Conservation (phyloP, 2,888 invertebrate genomes). For the Rosalia funebris region DNA sequence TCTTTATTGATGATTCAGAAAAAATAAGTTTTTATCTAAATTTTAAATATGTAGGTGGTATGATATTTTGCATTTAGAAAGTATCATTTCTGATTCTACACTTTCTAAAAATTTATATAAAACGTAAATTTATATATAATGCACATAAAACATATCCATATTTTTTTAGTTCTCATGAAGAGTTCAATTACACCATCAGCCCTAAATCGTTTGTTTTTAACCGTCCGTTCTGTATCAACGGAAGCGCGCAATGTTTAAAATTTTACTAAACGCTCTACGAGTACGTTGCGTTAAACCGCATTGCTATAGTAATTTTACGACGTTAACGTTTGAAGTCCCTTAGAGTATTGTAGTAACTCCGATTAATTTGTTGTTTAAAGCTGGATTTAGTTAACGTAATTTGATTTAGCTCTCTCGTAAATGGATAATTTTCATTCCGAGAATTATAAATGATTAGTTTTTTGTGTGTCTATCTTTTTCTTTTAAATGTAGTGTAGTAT, state of each 20-base stretch:
- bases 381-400: neutral
- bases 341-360: neutral
- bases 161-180: no score
- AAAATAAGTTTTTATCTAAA: no score
- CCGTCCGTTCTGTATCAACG: no score
- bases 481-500: no score
- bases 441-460: neutral
- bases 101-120: neutral
- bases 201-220: no score
- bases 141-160: no score
- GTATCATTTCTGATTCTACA: neutral
- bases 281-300: neutral
- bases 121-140: neutral
- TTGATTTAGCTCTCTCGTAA: neutral
- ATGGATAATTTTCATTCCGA: neutral
- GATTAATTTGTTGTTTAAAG: neutral
- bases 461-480: no score
- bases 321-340: neutral
- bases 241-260: no score
- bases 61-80: neutral
- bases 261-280: no score
- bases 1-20: no score
- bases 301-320: neutral
- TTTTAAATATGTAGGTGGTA: no score
- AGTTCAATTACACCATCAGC: no score